These are phyloP conservation scores for Heterodera carotae DNA, from an alignment of 1,140 invertebrate genomes.

Conservation along the genomic window DNA sequence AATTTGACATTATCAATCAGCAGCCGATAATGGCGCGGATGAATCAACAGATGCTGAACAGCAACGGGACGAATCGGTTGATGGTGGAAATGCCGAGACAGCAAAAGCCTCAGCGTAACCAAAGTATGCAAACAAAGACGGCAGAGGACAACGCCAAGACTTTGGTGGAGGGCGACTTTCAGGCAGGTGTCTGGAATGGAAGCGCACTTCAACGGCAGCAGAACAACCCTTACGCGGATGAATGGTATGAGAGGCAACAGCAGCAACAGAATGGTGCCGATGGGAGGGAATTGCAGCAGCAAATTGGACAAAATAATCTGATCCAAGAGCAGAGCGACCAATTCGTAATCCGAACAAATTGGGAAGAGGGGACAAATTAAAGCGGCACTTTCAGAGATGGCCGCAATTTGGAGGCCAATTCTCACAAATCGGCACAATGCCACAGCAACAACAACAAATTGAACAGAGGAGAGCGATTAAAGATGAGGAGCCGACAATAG, in stretches of 20 bases:
- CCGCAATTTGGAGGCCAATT: not conserved
- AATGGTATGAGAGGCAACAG: not conserved
- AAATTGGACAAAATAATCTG: conserved; percentile 1
- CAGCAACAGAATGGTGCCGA: not conserved
- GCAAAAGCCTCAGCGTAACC: not conserved
- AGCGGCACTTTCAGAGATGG: not conserved
- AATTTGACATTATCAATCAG: too few species aligned
- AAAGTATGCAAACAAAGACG: not conserved
- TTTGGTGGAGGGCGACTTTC: conserved; percentile 8
- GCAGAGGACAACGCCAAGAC: not conserved
- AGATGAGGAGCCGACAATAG: not conserved
- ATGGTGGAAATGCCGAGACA: conserved; percentile 4
- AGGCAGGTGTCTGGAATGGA: conserved; percentile 1
- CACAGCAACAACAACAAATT: not conserved
- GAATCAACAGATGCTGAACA: not conserved
- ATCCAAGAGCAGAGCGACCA: not conserved
- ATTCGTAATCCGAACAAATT: not conserved
- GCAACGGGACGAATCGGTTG: conserved; percentile 5
- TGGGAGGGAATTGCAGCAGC: not conserved
- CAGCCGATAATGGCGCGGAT: not conserved
- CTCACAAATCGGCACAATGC: not conserved
- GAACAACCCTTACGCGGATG: conserved; percentile 11
- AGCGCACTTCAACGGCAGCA: not conserved
- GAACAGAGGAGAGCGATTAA: conserved; percentile 12
- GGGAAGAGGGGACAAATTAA: not conserved